Conservation (phyloP, 2,797 vertebrate genomes). For the Bovichtus variegatus region DNA sequence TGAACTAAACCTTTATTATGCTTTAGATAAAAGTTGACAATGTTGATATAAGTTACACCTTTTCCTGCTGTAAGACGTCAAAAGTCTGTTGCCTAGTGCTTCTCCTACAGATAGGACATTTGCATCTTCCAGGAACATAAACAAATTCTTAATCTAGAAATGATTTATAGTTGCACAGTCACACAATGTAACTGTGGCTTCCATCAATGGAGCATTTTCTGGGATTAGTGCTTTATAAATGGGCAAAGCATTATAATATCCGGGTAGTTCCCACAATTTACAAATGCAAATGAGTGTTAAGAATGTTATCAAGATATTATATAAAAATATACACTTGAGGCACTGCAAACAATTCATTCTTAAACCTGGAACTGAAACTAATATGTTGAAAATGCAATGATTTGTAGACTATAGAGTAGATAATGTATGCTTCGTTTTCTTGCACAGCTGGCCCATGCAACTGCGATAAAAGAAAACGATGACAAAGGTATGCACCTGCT, state of each 20-base stretch:
- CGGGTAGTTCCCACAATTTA: not conserved
- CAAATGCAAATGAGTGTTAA: not conserved
- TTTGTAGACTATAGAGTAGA: not conserved
- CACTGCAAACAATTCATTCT: not conserved
- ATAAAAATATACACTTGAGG: not conserved
- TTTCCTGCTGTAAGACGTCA: not conserved
- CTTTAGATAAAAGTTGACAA: not conserved
- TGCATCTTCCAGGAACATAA: not conserved
- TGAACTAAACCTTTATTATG: not conserved
- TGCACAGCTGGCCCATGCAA: constrained; percentile 90
- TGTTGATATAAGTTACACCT: not conserved
- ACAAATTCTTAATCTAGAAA: not conserved
- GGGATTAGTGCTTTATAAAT: not conserved
- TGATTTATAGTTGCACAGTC: not conserved
- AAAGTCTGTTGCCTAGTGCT: not conserved
- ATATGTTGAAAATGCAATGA: not conserved
- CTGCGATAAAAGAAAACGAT: constrained; percentile 89
- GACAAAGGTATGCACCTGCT: constrained; percentile 86
- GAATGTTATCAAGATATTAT: not conserved
- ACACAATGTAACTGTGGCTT: not conserved
- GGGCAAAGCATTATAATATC: not conserved
- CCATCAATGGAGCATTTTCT: not conserved
- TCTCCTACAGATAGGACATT: not conserved
- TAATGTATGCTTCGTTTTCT: constrained; percentile 40
- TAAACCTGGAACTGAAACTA: not conserved